These are phyloP conservation scores for Cancer borealis DNA, from an alignment of 2,888 invertebrate genomes.

Conservation along the genomic window DNA sequence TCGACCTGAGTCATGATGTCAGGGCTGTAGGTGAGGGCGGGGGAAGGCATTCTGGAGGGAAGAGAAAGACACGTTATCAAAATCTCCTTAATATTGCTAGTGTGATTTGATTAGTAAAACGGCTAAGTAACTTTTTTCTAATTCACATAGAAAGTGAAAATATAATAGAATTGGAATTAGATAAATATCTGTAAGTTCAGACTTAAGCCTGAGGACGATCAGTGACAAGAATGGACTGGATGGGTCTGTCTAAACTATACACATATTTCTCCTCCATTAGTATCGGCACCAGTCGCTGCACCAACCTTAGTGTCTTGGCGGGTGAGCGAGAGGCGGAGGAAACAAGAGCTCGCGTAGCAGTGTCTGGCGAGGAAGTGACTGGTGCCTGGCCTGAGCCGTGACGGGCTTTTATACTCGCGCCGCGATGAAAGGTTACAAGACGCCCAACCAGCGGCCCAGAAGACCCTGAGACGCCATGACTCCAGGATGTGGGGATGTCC, in stretches of 20 bases:
- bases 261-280: not conserved
- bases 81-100: not conserved
- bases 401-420: conserved; percentile 46
- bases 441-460: not conserved
- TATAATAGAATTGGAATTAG: not conserved
- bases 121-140: not conserved
- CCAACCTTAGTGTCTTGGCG: conserved; percentile 23
- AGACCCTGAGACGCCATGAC: not conserved
- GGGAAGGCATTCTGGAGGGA: conserved; percentile 50
- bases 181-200: not conserved
- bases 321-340: not conserved
- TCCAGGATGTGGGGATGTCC: not conserved
- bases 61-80: not conserved
- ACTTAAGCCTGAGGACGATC: not conserved
- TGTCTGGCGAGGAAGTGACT: conserved; percentile 6
- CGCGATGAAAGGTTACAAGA: conserved; percentile 37
- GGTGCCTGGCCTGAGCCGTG: conserved; percentile 51
- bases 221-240: not conserved
- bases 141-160: not conserved
- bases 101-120: not conserved
- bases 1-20: conserved; percentile 69
- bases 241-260: not conserved
- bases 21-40: conserved; percentile 56
- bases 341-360: too few species aligned
- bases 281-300: not conserved